These are phyloP conservation scores for Linnaemya vulpina DNA, from an alignment of 2,888 invertebrate genomes.

Conservation along the genomic window DNA sequence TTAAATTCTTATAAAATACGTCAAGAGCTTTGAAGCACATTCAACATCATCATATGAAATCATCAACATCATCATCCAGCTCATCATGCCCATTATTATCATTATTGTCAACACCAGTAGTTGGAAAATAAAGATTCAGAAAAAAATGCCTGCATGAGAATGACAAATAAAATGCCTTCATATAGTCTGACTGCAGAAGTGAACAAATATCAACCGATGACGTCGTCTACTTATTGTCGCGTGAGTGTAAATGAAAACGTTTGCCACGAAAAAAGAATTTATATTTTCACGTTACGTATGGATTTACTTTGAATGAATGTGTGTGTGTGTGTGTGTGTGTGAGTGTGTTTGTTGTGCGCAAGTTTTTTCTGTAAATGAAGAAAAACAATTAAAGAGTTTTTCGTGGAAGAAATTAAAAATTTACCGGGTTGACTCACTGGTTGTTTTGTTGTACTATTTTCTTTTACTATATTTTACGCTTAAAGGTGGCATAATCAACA, in stretches of 20 bases:
- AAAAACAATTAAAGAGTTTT: constrained; percentile 67
- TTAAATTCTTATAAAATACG: constrained; percentile 33
- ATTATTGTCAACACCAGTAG: constrained; percentile 54
- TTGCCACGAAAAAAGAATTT: constrained; percentile 14
- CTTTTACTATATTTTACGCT: constrained; percentile 12
- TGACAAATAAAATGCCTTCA: constrained; percentile 64
- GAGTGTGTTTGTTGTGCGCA: constrained; percentile 16
- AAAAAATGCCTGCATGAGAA: constrained; percentile 18
- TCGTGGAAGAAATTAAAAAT: constrained; percentile 32
- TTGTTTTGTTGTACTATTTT: constrained; percentile 17
- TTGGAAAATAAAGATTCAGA: constrained; percentile 10
- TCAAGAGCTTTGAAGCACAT: constrained; percentile 37
- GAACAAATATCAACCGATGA: constrained; percentile 55
- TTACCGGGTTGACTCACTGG: constrained; percentile 56
- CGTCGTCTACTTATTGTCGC: constrained; percentile 53
- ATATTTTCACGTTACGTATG: constrained; percentile 56
- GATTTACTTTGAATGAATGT: constrained; percentile 35
- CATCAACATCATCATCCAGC: constrained; percentile 42
- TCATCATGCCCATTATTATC: constrained; percentile 38
- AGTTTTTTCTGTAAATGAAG: constrained; percentile 48
- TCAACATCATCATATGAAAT: constrained; percentile 36
- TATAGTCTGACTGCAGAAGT: constrained; percentile 12
- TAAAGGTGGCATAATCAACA: constrained; percentile 46
- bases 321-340: neutral
- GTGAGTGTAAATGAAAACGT: constrained; percentile 40